Percentiles rank a stretch among this genome's conserved stretches.
These are phyloP conservation scores for Sycophila sp. DNA, from an alignment of 1,140 invertebrate species.

Conservation along the genomic window DNA sequence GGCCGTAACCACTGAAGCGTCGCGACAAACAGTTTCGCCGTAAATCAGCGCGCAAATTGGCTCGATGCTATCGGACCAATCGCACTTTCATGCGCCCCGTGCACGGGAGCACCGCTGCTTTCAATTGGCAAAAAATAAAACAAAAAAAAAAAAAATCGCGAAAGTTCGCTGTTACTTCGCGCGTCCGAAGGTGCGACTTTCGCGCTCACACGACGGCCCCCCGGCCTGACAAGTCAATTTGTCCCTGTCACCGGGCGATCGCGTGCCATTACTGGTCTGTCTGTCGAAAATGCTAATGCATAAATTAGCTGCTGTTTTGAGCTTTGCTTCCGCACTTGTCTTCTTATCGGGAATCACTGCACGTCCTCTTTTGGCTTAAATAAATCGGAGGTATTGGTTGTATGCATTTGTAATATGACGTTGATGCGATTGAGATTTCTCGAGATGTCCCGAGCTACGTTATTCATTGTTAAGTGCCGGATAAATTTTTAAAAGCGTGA, in stretches of 20 bases:
- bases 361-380: no score
- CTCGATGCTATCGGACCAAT: slow-evolving; percentile 8
- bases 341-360: neutral
- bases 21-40: neutral
- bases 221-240: slow-evolving; percentile 49
- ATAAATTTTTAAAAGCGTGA: no score
- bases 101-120: neutral
- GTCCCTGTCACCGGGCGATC: slow-evolving; percentile 50
- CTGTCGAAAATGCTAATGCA: slow-evolving; percentile 25
- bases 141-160: neutral
- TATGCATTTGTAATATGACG: no score
- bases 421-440: no score
- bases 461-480: no score
- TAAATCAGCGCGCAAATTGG: slow-evolving; percentile 28
- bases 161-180: neutral
- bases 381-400: no score
- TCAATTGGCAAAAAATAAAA: neutral
- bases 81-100: neutral
- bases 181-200: neutral
- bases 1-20: neutral
- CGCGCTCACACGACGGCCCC: neutral
- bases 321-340: neutral
- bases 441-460: neutral
- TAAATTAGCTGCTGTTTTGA: neutral
- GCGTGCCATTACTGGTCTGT: slow-evolving; percentile 39